A percentile compares a stretch with the other conserved stretches of the same genome.
Evolutionary conservation across 2,888 invertebrate species (phyloP).

Genomic region (Xestia c-nigrum): DNA sequence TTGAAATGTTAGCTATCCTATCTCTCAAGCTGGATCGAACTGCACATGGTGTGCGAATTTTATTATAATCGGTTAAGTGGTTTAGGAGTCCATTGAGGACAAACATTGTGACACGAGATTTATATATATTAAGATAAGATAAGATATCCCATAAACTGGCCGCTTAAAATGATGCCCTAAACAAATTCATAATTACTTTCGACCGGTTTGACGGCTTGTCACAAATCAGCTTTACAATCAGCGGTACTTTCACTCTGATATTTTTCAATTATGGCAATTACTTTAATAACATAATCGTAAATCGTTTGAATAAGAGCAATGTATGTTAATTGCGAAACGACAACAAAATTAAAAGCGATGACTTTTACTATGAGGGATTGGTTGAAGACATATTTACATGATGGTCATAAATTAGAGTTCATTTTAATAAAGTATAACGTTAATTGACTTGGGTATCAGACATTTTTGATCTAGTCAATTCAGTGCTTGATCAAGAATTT

Average conservation of each 20-base stretch:
- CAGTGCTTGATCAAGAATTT: not conserved
- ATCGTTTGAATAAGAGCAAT: conserved; percentile 71
- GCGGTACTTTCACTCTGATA: conserved; percentile 63
- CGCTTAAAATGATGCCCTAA: conserved; percentile 62
- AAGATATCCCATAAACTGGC: conserved; percentile 37
- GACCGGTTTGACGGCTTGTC: conserved; percentile 62
- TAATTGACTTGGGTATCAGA: not conserved
- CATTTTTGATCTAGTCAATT: conserved; percentile 12
- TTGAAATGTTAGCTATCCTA: too few species aligned
- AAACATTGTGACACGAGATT: too few species aligned
- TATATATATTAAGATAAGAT: too few species aligned
- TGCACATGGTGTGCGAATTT: too few species aligned
- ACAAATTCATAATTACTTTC: conserved; percentile 55
- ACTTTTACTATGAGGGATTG: conserved; percentile 48
- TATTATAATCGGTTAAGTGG: too few species aligned
- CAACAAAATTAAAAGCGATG: conserved; percentile 71
- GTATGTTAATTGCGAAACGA: conserved; percentile 75
- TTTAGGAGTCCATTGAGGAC: too few species aligned
- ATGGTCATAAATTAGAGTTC: conserved; percentile 32
- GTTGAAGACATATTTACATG: conserved; percentile 26
- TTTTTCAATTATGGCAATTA: conserved; percentile 76
- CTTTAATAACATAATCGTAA: conserved; percentile 73
- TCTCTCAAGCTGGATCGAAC: too few species aligned
- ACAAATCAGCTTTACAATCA: conserved; percentile 71
- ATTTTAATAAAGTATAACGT: conserved; percentile 23